These are phyloP conservation scores for Emydura subglobosa DNA, from an alignment of 2,113 vertebrate species.

Conservation along the genomic window DNA sequence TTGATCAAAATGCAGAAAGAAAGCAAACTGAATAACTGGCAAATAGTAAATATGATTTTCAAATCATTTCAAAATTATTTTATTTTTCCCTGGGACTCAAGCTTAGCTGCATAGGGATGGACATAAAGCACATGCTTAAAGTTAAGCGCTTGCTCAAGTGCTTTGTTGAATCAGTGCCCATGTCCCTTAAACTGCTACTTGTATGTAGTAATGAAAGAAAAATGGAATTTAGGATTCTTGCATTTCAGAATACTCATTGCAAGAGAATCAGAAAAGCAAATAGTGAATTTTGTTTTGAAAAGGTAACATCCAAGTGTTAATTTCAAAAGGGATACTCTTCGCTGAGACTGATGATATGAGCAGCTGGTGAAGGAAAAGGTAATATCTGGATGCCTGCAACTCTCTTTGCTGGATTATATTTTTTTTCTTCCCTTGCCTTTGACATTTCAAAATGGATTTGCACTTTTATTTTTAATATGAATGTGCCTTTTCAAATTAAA, in stretches of 20 bases:
- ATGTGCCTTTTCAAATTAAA: background rate
- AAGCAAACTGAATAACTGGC: background rate
- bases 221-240: background rate
- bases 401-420: background rate
- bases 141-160: accelerated
- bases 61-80: background rate
- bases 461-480: background rate
- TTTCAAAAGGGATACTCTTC: background rate
- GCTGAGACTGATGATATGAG: background rate
- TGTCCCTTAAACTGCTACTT: background rate
- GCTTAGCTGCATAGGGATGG: background rate
- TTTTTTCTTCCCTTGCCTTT: background rate
- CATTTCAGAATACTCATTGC: background rate
- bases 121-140: background rate
- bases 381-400: background rate
- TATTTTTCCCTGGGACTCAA: background rate
- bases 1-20: background rate
- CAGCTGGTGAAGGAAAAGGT: background rate
- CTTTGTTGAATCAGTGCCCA: background rate
- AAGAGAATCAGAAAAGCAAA: background rate
- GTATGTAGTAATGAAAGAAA: background rate
- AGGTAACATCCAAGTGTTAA: background rate
- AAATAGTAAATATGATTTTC: background rate
- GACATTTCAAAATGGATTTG: constrained; percentile 22
- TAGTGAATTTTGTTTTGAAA: background rate